Conservation (phyloP, 2,888 invertebrate genomes). For the Ennomos quercinarius region DNA sequence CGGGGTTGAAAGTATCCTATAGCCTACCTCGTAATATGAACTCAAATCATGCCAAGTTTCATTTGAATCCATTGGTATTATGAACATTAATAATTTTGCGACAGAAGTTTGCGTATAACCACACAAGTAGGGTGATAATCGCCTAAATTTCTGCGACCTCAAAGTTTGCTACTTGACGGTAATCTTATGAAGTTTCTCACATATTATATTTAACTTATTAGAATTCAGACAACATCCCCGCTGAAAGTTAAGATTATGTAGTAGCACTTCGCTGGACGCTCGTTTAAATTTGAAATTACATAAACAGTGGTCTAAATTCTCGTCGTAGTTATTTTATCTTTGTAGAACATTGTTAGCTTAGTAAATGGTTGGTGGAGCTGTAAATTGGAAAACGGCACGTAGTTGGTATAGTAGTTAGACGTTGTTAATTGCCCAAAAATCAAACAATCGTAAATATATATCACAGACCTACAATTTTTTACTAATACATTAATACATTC, state of each 20-base stretch:
- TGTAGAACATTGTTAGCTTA: conserved; percentile 3
- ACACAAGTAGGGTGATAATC: too few species aligned
- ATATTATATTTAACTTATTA: neutral
- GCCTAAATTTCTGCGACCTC: too few species aligned
- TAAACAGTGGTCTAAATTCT: conserved; percentile 3
- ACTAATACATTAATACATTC: too few species aligned
- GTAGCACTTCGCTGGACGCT: neutral
- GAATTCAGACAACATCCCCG: too few species aligned
- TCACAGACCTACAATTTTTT: too few species aligned
- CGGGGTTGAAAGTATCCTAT: too few species aligned
- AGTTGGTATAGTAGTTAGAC: neutral
- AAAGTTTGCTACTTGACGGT: neutral
- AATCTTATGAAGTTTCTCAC: conserved; percentile 1
- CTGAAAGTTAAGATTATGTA: too few species aligned
- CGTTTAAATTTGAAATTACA: neutral
- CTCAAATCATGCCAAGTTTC: too few species aligned
- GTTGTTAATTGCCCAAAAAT: neutral
- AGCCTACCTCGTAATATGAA: too few species aligned
- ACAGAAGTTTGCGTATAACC: too few species aligned
- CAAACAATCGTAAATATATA: neutral
- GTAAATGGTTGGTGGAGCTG: neutral
- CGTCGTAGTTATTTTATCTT: conserved; percentile 3
- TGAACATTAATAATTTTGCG: too few species aligned
- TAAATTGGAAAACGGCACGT: neutral
- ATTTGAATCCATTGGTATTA: too few species aligned